Evolutionary conservation across 2,113 vertebrate species (phyloP).

Genomic region (Hemichromis elongatus): DNA sequence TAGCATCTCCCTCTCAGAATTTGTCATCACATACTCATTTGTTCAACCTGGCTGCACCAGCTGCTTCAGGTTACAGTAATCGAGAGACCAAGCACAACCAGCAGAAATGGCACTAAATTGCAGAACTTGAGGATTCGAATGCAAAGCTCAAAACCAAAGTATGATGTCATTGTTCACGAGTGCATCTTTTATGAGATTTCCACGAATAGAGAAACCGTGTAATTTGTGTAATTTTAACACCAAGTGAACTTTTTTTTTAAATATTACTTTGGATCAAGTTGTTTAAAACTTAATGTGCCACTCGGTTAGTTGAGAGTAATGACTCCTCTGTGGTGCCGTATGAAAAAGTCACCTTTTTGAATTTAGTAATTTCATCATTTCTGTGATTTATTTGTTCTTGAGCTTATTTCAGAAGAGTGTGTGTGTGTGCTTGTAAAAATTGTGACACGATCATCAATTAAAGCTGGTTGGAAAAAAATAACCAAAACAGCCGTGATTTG

Average conservation of each 20-base stretch:
- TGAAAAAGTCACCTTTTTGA: background rate
- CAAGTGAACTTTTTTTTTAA: background rate
- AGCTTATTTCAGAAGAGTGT: background rate
- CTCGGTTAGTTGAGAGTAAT: background rate
- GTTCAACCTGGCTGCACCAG: background rate
- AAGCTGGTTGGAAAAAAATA: background rate
- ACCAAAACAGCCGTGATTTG: slow-evolving; percentile 2
- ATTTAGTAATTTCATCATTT: background rate
- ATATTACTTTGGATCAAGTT: background rate
- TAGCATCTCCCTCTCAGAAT: background rate
- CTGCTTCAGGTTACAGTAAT: background rate
- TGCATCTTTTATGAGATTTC: background rate
- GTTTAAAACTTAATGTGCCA: background rate
- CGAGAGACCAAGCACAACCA: background rate
- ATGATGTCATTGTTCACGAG: background rate
- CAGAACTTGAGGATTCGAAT: fast-evolving
- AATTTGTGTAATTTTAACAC: background rate
- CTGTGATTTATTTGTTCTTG: background rate
- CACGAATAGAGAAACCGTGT: background rate
- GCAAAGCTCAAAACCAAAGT: background rate
- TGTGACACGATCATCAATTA: background rate
- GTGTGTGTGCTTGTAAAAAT: background rate
- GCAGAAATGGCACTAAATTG: background rate
- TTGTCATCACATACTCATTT: background rate
- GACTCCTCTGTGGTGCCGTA: background rate